Conservation (phyloP, 2,797 vertebrate species). For the Oreonectes daqikongensis region DNA sequence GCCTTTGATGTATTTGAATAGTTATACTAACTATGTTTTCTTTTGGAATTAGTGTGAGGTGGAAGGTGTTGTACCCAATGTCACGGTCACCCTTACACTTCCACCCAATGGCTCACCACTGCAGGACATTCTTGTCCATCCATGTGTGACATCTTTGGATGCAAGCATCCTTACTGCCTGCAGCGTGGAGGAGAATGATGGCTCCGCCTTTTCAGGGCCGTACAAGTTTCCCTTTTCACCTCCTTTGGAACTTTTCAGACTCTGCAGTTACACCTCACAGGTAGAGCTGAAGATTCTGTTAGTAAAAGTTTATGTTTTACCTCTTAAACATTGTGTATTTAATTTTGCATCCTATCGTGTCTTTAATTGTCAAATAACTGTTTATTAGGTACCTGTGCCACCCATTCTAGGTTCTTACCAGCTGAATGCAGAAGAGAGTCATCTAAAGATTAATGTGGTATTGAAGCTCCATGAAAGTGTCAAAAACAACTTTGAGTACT, state of each 20-base stretch:
- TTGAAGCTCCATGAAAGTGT: constrained; percentile 96
- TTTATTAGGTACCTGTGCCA: constrained; percentile 87
- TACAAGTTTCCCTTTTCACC: constrained; percentile 95
- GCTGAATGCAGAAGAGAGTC: constrained; percentile 79
- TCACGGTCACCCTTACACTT: constrained; percentile 87
- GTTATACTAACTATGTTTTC: background rate
- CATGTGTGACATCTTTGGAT: constrained; percentile 90
- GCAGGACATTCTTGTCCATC: constrained; percentile 91
- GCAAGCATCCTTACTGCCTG: constrained; percentile 86
- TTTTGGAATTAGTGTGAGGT: constrained; percentile 85
- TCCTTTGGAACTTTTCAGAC: constrained; percentile 86
- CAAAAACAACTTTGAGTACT: constrained; percentile 93
- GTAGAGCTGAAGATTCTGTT: constrained; percentile 65
- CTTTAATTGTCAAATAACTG: background rate
- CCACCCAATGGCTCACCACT: constrained; percentile 91
- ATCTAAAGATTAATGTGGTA: constrained; percentile 81
- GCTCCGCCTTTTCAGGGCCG: constrained; percentile 88
- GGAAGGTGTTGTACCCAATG: constrained; percentile 88
- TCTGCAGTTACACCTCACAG: constrained; percentile 95
- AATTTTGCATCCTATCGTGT: too few species aligned
- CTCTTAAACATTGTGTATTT: too few species aligned
- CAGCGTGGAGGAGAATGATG: constrained; percentile 81
- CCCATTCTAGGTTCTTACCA: constrained; percentile 92
- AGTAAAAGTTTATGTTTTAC: background rate
- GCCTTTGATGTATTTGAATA: too few species aligned